phyloP scores from a whole-genome alignment of 1,140 invertebrate genomes.

The Bombus terrestris region DNA sequence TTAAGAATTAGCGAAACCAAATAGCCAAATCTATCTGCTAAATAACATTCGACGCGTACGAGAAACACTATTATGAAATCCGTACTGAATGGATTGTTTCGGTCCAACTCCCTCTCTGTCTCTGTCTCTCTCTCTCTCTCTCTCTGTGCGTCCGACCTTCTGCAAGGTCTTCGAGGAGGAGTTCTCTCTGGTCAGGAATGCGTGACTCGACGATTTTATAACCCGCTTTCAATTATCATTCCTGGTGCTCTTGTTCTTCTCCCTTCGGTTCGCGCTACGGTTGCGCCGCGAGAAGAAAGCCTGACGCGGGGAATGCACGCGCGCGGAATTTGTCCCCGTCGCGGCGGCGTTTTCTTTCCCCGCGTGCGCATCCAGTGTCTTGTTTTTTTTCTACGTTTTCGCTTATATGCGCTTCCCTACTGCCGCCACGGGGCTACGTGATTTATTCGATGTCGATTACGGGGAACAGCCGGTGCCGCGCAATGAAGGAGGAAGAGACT shows the following conservation, averaged over 20 bases:
- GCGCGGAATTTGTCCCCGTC: conserved; percentile 44
- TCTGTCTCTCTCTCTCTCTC: background rate
- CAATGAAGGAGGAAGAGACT: background rate
- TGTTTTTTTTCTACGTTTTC: conserved; percentile 22
- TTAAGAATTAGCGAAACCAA: conserved; percentile 12
- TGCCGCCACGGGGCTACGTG: conserved; percentile 35
- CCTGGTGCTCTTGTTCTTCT: conserved; percentile 59
- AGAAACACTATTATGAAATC: conserved; percentile 11
- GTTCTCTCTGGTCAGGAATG: conserved; percentile 55
- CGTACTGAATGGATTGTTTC: background rate
- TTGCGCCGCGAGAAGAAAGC: conserved; percentile 35
- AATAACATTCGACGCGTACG: background rate
- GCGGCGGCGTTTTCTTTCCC: background rate
- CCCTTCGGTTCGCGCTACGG: conserved; percentile 15
- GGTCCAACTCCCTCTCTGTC: background rate
- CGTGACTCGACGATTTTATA: conserved; percentile 70
- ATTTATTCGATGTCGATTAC: conserved; percentile 62
- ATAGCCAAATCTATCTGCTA: too few species aligned
- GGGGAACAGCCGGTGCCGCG: conserved; percentile 1
- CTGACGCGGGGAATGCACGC: conserved; percentile 37
- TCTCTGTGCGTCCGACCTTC: conserved; percentile 49
- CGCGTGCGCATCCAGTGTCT: background rate
- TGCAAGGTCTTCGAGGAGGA: conserved; percentile 52
- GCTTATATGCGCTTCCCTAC: background rate
- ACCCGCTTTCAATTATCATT: conserved; percentile 70